phyloP scores from a whole-genome alignment of 37 sponge, comb jelly and placozoan genomes.

The Axinella damicornis region DNA sequence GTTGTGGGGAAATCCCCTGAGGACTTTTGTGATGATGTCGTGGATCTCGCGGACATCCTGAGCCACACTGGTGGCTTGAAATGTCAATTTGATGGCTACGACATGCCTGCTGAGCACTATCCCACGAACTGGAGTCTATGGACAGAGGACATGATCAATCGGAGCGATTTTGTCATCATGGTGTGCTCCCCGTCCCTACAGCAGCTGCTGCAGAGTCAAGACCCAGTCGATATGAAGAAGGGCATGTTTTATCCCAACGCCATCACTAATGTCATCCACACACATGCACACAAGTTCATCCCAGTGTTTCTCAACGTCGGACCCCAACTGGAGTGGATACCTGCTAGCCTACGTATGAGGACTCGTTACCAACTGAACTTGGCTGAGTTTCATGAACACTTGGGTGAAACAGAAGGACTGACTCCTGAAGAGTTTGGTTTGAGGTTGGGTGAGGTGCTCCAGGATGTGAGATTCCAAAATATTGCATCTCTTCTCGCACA shows the following conservation, averaged over 20 bases:
- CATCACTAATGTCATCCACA: conserved; percentile 4
- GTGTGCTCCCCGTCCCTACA: conserved; percentile 26
- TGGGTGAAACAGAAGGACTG: neutral
- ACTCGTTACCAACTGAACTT: conserved; percentile 10
- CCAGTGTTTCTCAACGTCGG: conserved; percentile 46
- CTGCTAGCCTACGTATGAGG: neutral
- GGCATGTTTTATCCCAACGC: conserved; percentile 12
- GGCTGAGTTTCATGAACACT: neutral
- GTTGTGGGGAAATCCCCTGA: neutral
- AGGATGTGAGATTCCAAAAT: neutral
- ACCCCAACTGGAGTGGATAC: conserved; percentile 10
- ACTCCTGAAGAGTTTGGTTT: neutral
- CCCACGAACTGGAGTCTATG: conserved; percentile 35
- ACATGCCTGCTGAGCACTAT: neutral
- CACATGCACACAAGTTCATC: conserved; percentile 27
- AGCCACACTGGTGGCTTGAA: neutral
- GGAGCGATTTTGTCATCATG: conserved; percentile 27
- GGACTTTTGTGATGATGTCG: conserved; percentile 24
- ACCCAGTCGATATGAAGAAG: conserved; percentile 11
- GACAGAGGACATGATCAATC: conserved; percentile 38
- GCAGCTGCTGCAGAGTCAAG: neutral
- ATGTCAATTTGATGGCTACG: conserved; percentile 22
- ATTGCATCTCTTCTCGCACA: neutral
- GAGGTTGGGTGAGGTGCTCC: neutral
- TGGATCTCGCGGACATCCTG: conserved; percentile 27